Percentiles rank a stretch among this genome's conserved stretches.
Conservation (phyloP, 37 sponge, comb jelly and placozoan species). For the Petrosia ficiformis region DNA sequence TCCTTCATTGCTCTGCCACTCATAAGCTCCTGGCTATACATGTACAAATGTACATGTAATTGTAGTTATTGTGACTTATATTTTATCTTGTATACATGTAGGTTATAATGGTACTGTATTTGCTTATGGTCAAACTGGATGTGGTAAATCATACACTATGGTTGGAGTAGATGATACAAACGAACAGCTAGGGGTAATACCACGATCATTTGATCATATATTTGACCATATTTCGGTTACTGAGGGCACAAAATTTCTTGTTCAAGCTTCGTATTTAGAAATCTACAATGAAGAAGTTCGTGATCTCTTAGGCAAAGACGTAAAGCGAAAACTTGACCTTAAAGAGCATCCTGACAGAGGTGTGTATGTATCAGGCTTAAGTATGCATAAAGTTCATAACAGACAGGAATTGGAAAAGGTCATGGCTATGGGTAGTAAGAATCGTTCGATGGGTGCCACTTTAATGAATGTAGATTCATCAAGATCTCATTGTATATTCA, state of each 20-base stretch:
- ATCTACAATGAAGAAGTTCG: slow-evolving; percentile 98
- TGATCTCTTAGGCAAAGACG: slow-evolving; percentile 83
- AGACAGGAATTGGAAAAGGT: slow-evolving; percentile 63
- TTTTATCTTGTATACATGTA: neutral
- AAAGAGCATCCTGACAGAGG: slow-evolving; percentile 95
- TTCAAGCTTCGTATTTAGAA: slow-evolving; percentile 90
- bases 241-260: slow-evolving; percentile 65
- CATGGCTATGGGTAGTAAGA: slow-evolving; percentile 87
- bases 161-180: slow-evolving; percentile 82
- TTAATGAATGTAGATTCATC: slow-evolving; percentile 98
- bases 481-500: slow-evolving; percentile 97
- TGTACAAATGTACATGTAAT: too few species aligned
- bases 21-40: too few species aligned
- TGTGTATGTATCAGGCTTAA: slow-evolving; percentile 81
- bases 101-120: slow-evolving; percentile 90
- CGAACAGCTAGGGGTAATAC: slow-evolving; percentile 87
- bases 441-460: slow-evolving; percentile 93
- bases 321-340: slow-evolving; percentile 76
- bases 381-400: slow-evolving; percentile 70
- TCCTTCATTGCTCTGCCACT: too few species aligned
- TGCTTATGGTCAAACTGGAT: slow-evolving; percentile 99
- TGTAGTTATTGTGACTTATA: slow-evolving; percentile 1
- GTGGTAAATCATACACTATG: slow-evolving; percentile 97
- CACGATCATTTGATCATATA: slow-evolving; percentile 92
- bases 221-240: slow-evolving; percentile 81